Conservation (phyloP, 1,140 invertebrate species). For the Chironomus striatipennis region DNA sequence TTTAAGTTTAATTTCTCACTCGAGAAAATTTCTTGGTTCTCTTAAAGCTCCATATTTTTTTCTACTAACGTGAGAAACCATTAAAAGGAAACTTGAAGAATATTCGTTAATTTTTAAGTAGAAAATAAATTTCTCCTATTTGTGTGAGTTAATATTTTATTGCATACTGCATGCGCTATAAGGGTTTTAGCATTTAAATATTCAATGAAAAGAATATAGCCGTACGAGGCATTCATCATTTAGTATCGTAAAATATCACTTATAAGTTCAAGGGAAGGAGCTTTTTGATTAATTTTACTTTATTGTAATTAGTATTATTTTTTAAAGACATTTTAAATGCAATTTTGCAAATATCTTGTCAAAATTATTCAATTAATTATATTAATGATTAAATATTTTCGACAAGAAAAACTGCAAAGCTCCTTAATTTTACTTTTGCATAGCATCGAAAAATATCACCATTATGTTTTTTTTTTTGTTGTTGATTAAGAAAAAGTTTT, state of each 20-base stretch:
- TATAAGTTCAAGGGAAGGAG: neutral
- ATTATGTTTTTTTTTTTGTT: conserved; percentile 11
- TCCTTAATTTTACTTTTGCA: neutral
- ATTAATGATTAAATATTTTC: neutral
- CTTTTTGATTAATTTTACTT: conserved; percentile 8
- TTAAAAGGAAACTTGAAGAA: too few relatives aligned
- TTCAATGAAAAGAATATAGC: too few relatives aligned
- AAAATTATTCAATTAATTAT: neutral
- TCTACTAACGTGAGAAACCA: too few relatives aligned
- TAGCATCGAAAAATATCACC: conserved; percentile 17
- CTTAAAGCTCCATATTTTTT: too few relatives aligned
- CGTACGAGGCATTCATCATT: neutral
- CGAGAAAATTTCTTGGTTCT: too few relatives aligned
- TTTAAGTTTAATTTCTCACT: too few relatives aligned
- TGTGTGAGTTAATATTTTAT: too few relatives aligned
- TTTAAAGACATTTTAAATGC: neutral
- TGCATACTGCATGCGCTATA: too few relatives aligned
- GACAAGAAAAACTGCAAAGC: neutral
- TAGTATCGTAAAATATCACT: neutral
- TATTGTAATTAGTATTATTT: neutral
- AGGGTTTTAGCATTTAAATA: too few relatives aligned
- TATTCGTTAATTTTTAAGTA: too few relatives aligned
- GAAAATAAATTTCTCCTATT: too few relatives aligned
- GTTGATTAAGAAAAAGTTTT: neutral
- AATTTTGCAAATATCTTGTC: neutral